Evolutionary conservation across 2,797 vertebrate genomes (phyloP).

Genomic region (Cercopithecus diana): DNA sequence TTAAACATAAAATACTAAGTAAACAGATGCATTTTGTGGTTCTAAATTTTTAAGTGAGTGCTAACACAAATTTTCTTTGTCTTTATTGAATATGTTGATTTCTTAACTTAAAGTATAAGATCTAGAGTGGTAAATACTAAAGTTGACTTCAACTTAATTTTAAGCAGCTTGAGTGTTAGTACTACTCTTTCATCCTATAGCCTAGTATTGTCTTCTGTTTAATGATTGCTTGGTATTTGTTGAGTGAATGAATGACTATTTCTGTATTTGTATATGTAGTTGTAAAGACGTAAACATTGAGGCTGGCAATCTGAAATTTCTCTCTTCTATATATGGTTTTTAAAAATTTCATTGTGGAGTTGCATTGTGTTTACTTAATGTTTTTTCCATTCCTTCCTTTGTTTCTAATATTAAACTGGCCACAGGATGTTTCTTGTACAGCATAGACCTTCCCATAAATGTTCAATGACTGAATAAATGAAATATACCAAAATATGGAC

Average conservation of each 20-base stretch:
- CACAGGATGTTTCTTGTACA: not conserved
- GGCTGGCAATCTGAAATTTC: not conserved
- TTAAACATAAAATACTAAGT: not conserved
- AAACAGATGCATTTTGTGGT: not conserved
- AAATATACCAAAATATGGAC: not conserved
- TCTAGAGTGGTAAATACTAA: not conserved
- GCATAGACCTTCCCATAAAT: not conserved
- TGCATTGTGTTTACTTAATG: conserved; percentile 19
- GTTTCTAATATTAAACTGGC: not conserved
- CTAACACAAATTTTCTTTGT: not conserved
- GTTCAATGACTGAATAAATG: not conserved
- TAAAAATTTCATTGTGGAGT: not conserved
- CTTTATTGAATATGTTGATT: not conserved
- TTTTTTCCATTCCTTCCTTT: not conserved
- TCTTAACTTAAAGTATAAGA: not conserved
- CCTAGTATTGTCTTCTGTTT: not conserved
- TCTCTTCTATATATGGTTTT: not conserved
- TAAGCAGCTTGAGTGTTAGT: not conserved
- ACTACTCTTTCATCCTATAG: not conserved
- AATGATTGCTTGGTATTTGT: not conserved
- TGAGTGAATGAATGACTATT: conserved; percentile 4
- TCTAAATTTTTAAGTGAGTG: conserved; percentile 10
- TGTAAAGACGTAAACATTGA: not conserved
- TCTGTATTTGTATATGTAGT: not conserved
- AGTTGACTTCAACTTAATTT: conserved; percentile 31